phyloP scores from a whole-genome alignment of 2,797 vertebrate species.

The Tokudaia tokunoshimensis region DNA sequence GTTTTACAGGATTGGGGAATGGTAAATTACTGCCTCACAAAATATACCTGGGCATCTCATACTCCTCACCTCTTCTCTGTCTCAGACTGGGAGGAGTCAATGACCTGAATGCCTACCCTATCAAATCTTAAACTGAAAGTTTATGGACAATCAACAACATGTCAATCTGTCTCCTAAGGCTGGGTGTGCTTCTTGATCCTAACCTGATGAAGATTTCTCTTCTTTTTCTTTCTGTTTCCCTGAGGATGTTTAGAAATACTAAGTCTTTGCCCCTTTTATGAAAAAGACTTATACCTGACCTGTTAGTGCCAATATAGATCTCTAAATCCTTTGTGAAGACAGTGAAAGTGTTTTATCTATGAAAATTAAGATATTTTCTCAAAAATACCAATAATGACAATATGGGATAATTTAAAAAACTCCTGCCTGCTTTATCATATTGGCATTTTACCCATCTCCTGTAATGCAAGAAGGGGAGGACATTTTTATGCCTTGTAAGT shows the following conservation, averaged over 20 bases:
- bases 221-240: slow-evolving; percentile 44
- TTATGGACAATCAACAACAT: neutral
- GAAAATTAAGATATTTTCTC: slow-evolving; percentile 28
- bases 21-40: neutral
- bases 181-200: neutral
- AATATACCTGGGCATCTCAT: neutral
- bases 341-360: neutral
- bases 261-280: slow-evolving; percentile 36
- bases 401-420: slow-evolving; percentile 25
- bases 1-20: neutral
- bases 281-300: slow-evolving; percentile 1
- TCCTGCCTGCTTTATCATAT: neutral
- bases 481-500: slow-evolving; percentile 53
- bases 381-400: neutral
- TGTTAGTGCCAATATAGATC: neutral
- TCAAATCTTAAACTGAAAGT: neutral
- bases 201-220: neutral
- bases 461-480: neutral
- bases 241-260: slow-evolving; percentile 20
- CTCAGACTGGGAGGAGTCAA: neutral
- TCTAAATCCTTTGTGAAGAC: slow-evolving; percentile 25
- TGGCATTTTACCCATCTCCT: neutral
- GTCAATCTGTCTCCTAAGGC: neutral
- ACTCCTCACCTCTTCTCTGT: neutral
- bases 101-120: neutral